Percentiles rank a stretch among this genome's conserved stretches.
Conservation (phyloP, 2,113 vertebrate genomes). For the Lucifuga dentata region DNA sequence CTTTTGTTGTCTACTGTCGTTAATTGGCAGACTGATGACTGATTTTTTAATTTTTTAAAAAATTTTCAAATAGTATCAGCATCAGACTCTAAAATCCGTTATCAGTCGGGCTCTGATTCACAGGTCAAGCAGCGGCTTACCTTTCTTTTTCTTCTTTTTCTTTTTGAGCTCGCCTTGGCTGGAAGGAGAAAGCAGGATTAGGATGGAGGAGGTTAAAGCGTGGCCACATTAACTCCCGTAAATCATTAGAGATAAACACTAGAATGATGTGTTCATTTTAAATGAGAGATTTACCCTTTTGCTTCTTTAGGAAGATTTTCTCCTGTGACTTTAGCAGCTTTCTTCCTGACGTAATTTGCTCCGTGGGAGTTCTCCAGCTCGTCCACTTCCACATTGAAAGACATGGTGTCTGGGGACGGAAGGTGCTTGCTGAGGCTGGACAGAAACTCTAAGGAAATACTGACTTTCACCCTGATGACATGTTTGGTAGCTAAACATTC, state of each 20-base stretch:
- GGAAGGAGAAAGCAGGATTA: conserved; percentile 49
- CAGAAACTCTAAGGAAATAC: conserved; percentile 37
- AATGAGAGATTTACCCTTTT: conserved; percentile 81
- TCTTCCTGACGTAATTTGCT: conserved; percentile 93
- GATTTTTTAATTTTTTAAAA: too few species aligned
- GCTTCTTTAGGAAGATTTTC: conserved; percentile 91
- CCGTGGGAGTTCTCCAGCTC: conserved; percentile 98
- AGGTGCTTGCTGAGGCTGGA: conserved; percentile 95
- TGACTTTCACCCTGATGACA: too few species aligned
- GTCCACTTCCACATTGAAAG: conserved; percentile 95
- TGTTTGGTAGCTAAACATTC: too few species aligned
- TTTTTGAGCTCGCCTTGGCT: conserved; percentile 94
- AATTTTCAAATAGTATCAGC: too few species aligned
- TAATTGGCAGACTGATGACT: too few species aligned
- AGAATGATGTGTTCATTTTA: too few species aligned
- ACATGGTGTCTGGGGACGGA: conserved; percentile 93
- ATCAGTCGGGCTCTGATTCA: too few species aligned
- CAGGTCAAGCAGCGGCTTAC: conserved; percentile 67
- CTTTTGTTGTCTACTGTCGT: too few species aligned
- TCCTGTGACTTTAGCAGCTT: conserved; percentile 89
- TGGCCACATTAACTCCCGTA: background rate
- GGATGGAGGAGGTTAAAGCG: background rate
- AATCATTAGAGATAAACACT: too few species aligned
- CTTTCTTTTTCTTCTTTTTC: conserved; percentile 98
- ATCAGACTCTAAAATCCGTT: too few species aligned